Evolutionary conservation across 2,888 invertebrate species (phyloP).

Genomic region (Chromoteleia sp.): DNA sequence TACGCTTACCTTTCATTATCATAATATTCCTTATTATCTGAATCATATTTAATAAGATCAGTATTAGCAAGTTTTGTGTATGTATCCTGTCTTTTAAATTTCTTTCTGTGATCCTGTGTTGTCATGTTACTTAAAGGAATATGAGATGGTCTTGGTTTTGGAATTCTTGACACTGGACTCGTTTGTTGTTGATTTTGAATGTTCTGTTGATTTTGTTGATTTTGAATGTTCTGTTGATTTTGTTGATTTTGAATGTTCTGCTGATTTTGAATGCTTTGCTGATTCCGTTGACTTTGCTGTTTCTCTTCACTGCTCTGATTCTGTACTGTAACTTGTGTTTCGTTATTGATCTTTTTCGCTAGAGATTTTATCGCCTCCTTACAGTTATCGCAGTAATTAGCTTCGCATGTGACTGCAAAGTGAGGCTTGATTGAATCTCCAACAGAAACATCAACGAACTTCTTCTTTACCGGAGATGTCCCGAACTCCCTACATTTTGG

Average conservation of each 20-base stretch:
- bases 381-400: conserved; percentile 87
- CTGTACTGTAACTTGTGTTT: conserved; percentile 73
- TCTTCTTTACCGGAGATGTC: conserved; percentile 84
- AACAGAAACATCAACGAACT: conserved; percentile 85
- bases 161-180: conserved; percentile 77
- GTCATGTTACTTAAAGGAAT: conserved; percentile 70
- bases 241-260: too few relatives aligned
- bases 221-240: too few relatives aligned
- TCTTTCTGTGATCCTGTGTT: conserved; percentile 75
- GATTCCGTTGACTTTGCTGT: conserved; percentile 20
- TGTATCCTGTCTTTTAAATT: conserved; percentile 82
- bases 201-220: conserved; percentile 32
- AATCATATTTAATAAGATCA: conserved; percentile 78
- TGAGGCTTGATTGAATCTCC: conserved; percentile 85
- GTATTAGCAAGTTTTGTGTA: conserved; percentile 80
- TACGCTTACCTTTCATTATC: conserved; percentile 72
- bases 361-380: conserved; percentile 86
- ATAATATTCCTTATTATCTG: conserved; percentile 81
- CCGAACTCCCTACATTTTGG: conserved; percentile 80
- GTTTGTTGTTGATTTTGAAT: conserved; percentile 56
- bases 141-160: conserved; percentile 80
- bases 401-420: conserved; percentile 85
- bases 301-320: conserved; percentile 37
- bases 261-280: background rate
- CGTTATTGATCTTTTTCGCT: conserved; percentile 83